Percentiles rank a stretch among this genome's conserved stretches.
These are phyloP conservation scores for Sympetrum striolatum DNA, from an alignment of 2,888 invertebrate genomes.

Conservation along the genomic window DNA sequence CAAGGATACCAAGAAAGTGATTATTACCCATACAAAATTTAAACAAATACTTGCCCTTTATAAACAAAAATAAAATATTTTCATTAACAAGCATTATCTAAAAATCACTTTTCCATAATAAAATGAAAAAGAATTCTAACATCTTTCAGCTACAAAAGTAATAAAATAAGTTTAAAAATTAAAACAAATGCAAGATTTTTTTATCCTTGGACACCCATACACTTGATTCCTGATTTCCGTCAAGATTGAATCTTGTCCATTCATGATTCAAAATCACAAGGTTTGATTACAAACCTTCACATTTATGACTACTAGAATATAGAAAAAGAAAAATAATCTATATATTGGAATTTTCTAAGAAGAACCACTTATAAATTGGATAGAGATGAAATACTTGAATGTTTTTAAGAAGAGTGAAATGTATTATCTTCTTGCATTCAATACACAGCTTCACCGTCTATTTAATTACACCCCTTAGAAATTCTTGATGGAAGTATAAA, in stretches of 20 bases:
- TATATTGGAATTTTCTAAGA: not conserved
- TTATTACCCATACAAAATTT: too few relatives aligned
- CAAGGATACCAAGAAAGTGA: too few relatives aligned
- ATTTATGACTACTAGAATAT: not conserved
- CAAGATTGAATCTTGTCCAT: not conserved
- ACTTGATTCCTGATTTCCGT: not conserved
- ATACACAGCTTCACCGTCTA: not conserved
- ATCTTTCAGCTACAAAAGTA: too few relatives aligned
- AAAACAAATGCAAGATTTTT: not conserved
- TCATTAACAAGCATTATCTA: too few relatives aligned
- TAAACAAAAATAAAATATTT: too few relatives aligned
- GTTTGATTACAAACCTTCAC: not conserved
- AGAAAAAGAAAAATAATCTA: not conserved
- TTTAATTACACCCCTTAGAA: not conserved
- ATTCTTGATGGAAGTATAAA: not conserved
- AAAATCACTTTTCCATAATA: too few relatives aligned
- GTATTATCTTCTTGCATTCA: not conserved
- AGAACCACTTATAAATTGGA: not conserved
- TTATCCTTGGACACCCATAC: slow-evolving; percentile 25
- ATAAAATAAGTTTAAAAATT: too few relatives aligned
- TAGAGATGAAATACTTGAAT: not conserved
- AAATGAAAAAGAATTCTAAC: too few relatives aligned
- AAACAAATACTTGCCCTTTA: too few relatives aligned
- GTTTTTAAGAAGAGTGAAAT: not conserved
- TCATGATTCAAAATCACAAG: not conserved